A percentile compares a stretch with the other conserved stretches of the same genome.
Evolutionary conservation across 2,888 invertebrate species (phyloP).

Genomic region (Megaustenia siamemsis): DNA sequence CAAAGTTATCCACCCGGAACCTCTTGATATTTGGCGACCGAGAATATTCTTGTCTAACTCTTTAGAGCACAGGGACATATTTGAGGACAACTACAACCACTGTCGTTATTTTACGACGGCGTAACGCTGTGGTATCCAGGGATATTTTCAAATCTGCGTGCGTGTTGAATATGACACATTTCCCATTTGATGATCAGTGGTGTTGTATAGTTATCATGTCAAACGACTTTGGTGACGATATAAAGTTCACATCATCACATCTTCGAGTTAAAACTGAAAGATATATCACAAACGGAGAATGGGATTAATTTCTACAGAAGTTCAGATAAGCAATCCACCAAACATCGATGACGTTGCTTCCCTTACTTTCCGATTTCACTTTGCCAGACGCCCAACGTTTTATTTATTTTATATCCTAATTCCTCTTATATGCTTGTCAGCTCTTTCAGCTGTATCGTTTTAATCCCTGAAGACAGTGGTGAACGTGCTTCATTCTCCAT

Average conservation of each 20-base stretch:
- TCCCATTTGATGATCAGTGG: slow-evolving; percentile 44
- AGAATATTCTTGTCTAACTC: background rate
- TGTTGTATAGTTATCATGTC: slow-evolving; percentile 14
- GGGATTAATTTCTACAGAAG: slow-evolving; percentile 12
- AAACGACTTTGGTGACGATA: background rate
- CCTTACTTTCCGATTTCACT: background rate
- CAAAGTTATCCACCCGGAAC: background rate
- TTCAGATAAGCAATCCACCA: background rate
- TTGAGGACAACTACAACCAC: background rate
- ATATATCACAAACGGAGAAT: slow-evolving; percentile 22
- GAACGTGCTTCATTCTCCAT: slow-evolving; percentile 44
- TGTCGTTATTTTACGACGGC: slow-evolving; percentile 3
- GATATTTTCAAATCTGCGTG: slow-evolving; percentile 11
- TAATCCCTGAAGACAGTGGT: slow-evolving; percentile 41
- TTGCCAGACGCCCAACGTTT: slow-evolving; percentile 19
- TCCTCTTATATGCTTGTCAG: slow-evolving; percentile 28
- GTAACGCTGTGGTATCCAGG: slow-evolving; percentile 19
- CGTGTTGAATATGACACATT: slow-evolving; percentile 31
- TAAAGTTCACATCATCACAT: background rate
- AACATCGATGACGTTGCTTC: background rate
- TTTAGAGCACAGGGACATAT: background rate
- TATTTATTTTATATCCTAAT: slow-evolving; percentile 31
- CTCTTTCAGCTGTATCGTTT: slow-evolving; percentile 26
- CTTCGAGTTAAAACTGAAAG: background rate
- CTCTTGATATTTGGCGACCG: background rate